Evolutionary conservation across 2,888 invertebrate species (phyloP).

Genomic region (Drosophila formosana): DNA sequence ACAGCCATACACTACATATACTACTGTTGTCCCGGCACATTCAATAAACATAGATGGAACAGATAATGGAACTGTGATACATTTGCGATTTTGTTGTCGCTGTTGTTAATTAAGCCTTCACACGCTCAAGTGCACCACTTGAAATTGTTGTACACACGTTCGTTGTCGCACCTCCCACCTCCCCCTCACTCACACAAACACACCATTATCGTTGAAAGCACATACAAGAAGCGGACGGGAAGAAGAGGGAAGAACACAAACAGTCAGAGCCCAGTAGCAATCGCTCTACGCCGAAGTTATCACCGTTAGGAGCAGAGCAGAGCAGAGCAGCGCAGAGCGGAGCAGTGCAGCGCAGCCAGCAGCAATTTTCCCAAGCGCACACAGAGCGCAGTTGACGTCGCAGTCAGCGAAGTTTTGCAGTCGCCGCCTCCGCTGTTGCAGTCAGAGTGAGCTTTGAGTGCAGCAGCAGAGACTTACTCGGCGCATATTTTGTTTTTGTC

Average conservation of each 20-base stretch:
- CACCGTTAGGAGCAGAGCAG: slow-evolving; percentile 31
- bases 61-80: slow-evolving; percentile 76
- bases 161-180: slow-evolving; percentile 1
- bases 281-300: slow-evolving; percentile 29
- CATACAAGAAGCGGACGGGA: slow-evolving; percentile 10
- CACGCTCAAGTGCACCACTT: slow-evolving; percentile 72
- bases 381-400: slow-evolving; percentile 15
- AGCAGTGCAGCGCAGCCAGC: slow-evolving; percentile 1
- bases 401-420: slow-evolving; percentile 17
- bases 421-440: slow-evolving; percentile 3
- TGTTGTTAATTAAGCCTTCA: slow-evolving; percentile 74
- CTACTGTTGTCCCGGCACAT: slow-evolving; percentile 2
- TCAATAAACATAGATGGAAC: slow-evolving; percentile 42
- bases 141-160: slow-evolving; percentile 38
- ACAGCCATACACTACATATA: neutral
- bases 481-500: slow-evolving; percentile 35
- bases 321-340: neutral
- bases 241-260: slow-evolving; percentile 22
- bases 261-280: slow-evolving; percentile 24
- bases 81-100: slow-evolving; percentile 48
- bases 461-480: slow-evolving; percentile 22
- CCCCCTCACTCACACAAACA: slow-evolving; percentile 9
- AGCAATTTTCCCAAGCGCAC: slow-evolving; percentile 33
- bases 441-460: slow-evolving; percentile 26
- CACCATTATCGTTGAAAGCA: slow-evolving; percentile 44